phyloP scores from a whole-genome alignment of 2,888 invertebrate genomes.

The Melanchra persicariae region DNA sequence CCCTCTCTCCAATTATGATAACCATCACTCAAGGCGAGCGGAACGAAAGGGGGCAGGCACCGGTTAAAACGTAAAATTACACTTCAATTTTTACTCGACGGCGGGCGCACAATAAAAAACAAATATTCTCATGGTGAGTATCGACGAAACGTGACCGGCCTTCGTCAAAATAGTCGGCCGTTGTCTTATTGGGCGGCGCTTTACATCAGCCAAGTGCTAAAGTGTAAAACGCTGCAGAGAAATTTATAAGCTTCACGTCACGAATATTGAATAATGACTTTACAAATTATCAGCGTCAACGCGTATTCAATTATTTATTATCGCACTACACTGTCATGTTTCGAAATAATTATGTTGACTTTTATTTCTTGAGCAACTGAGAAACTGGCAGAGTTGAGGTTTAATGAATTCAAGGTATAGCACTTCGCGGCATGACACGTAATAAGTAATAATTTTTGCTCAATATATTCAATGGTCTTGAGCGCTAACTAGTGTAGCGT shows the following conservation, averaged over 20 bases:
- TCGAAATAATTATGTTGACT: constrained; percentile 67
- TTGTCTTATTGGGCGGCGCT: constrained; percentile 89
- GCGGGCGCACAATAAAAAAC: constrained; percentile 89
- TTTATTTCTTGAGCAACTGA: constrained; percentile 57
- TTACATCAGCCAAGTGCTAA: constrained; percentile 88
- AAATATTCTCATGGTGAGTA: constrained; percentile 90
- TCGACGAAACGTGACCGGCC: constrained; percentile 90
- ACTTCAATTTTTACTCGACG: constrained; percentile 89
- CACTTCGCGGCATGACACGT: constrained; percentile 43
- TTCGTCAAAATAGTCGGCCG: constrained; percentile 90
- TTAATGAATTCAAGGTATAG: constrained; percentile 54
- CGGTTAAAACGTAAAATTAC: constrained; percentile 90
- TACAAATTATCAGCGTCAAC: constrained; percentile 83
- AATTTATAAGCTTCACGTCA: constrained; percentile 88
- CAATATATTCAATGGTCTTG: constrained; percentile 70
- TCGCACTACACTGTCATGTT: constrained; percentile 67
- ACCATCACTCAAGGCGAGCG: constrained; percentile 90
- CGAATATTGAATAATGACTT: constrained; percentile 89
- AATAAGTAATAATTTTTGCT: constrained; percentile 66
- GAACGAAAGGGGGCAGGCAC: constrained; percentile 91
- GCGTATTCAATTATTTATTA: constrained; percentile 77
- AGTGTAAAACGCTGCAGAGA: constrained; percentile 89
- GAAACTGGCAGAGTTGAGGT: constrained; percentile 41
- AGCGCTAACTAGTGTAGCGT: constrained; percentile 73
- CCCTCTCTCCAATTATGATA: constrained; percentile 90